Evolutionary conservation across 2,888 invertebrate genomes (phyloP).

Genomic region (Portevinia maculata): DNA sequence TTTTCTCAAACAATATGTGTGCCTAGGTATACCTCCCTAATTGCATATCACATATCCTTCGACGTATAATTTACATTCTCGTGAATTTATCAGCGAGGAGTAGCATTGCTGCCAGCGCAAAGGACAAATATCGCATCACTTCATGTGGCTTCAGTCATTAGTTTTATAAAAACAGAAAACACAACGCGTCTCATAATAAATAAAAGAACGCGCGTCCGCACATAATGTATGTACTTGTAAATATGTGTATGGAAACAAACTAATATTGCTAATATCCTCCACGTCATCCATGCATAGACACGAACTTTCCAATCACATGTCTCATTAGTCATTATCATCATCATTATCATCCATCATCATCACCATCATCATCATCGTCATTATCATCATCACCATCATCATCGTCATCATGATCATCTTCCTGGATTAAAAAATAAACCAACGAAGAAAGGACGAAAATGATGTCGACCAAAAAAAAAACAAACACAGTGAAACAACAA

Average conservation of each 20-base stretch:
- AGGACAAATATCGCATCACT: constrained; percentile 49
- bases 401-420: constrained; percentile 53
- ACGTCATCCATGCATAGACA: not conserved
- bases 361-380: constrained; percentile 60
- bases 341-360: too few relatives aligned
- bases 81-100: constrained; percentile 19
- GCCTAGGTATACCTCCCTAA: too few relatives aligned
- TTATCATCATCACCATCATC: constrained; percentile 61
- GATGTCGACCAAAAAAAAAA: constrained; percentile 14
- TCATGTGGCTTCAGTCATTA: constrained; percentile 32
- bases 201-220: constrained; percentile 27
- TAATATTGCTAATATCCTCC: constrained; percentile 10
- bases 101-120: constrained; percentile 2
- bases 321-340: constrained; percentile 64
- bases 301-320: constrained; percentile 59
- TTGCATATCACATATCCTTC: constrained; percentile 20
- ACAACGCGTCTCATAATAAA: constrained; percentile 24
- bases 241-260: constrained; percentile 18
- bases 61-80: constrained; percentile 22
- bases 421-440: constrained; percentile 13
- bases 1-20: too few relatives aligned
- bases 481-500: constrained; percentile 30
- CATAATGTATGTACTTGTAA: too few relatives aligned
- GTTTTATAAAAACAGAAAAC: constrained; percentile 8
- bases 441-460: constrained; percentile 16